These are phyloP conservation scores for Gallinago jamesoni DNA, from an alignment of 2,113 vertebrate species.

Conservation along the genomic window DNA sequence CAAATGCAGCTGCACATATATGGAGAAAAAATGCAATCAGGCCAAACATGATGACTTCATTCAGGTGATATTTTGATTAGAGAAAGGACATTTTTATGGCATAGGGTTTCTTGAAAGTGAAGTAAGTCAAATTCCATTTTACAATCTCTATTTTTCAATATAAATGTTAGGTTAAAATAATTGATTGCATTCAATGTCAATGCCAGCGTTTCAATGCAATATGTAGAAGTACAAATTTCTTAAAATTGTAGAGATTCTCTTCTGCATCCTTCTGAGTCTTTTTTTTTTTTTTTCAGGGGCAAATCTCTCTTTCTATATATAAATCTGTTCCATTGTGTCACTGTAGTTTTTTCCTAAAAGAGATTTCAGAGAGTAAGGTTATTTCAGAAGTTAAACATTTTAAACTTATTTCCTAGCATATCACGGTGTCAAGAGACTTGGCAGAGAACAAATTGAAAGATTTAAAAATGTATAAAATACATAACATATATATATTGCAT, in stretches of 20 bases:
- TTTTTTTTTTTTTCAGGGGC: not conserved
- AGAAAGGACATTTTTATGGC: constrained; percentile 80
- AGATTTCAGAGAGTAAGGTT: constrained; percentile 19
- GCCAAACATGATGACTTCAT: constrained; percentile 86
- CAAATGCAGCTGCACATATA: constrained; percentile 87
- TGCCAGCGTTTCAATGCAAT: constrained; percentile 26
- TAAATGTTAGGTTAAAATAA: constrained; percentile 59
- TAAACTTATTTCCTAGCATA: constrained; percentile 18
- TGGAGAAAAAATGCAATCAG: constrained; percentile 84
- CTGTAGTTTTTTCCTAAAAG: constrained; percentile 7
- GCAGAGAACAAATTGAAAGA: constrained; percentile 16
- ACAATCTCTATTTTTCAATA: constrained; percentile 64
- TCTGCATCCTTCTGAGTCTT: constrained; percentile 1
- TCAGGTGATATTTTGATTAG: constrained; percentile 85
- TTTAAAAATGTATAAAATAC: not conserved
- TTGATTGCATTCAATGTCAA: not conserved
- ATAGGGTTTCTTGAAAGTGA: constrained; percentile 67
- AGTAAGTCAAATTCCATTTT: constrained; percentile 72
- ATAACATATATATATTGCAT: not conserved
- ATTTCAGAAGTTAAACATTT: constrained; percentile 54
- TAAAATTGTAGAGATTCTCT: not conserved
- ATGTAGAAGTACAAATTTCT: not conserved
- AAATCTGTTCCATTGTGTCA: constrained; percentile 3
- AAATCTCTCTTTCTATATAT: not conserved
- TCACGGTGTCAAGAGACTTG: not conserved